Conservation (phyloP, 1,140 invertebrate species). For the Leptinotarsa undecemlineata region DNA sequence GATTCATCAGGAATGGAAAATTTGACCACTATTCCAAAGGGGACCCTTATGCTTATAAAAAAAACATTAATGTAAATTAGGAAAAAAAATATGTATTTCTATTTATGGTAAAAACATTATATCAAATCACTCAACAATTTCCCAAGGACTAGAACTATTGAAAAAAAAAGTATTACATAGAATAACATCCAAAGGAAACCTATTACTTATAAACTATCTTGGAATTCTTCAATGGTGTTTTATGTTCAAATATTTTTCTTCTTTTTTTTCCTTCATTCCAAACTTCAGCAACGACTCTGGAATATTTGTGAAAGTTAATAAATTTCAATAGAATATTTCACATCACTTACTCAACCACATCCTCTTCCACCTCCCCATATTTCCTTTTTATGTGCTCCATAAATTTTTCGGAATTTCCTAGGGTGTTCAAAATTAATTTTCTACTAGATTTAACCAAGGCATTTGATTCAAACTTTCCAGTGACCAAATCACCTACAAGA, state of each 20-base stretch:
- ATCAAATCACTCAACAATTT: too few relatives aligned
- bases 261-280: constrained; percentile 23
- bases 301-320: constrained; percentile 11
- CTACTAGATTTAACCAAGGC: constrained; percentile 11
- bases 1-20: too few relatives aligned
- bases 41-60: too few relatives aligned
- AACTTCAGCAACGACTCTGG: constrained; percentile 23
- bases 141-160: too few relatives aligned
- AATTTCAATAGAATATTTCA: not conserved
- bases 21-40: too few relatives aligned
- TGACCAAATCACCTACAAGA: constrained; percentile 35
- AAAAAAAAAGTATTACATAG: too few relatives aligned
- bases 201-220: too few relatives aligned
- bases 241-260: constrained; percentile 17
- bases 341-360: constrained; percentile 23
- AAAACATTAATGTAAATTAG: too few relatives aligned
- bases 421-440: constrained; percentile 34
- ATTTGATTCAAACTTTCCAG: constrained; percentile 36
- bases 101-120: too few relatives aligned
- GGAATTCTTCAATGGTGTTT: not conserved
- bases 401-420: constrained; percentile 27
- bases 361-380: constrained; percentile 24
- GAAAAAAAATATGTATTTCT: too few relatives aligned
- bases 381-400: constrained; percentile 23
- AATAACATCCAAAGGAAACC: too few relatives aligned